Conservation (phyloP, 1,140 invertebrate genomes). For the Drosophila sproati region DNA sequence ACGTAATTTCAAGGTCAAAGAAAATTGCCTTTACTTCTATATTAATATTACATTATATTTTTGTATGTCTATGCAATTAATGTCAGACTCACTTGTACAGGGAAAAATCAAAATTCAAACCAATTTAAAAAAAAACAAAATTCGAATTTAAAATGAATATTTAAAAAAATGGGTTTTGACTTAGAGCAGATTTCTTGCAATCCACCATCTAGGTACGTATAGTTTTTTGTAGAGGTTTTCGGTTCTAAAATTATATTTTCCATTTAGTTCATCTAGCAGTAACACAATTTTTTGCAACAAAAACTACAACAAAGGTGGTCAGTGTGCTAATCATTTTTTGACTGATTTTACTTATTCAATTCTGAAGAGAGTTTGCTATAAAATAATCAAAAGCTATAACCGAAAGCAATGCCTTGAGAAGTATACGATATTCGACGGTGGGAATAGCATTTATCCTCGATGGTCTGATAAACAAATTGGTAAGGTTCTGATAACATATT, state of each 20-base stretch:
- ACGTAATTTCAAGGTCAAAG: too few species aligned
- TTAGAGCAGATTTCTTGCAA: constrained; percentile 48
- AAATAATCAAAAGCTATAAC: constrained; percentile 59
- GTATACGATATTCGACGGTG: constrained; percentile 63
- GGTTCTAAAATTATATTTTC: not conserved
- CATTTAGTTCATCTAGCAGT: constrained; percentile 55
- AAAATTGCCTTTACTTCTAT: too few species aligned
- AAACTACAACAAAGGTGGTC: constrained; percentile 46
- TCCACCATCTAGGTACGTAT: constrained; percentile 52
- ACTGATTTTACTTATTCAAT: constrained; percentile 59
- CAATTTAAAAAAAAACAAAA: not conserved
- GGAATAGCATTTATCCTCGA: constrained; percentile 50
- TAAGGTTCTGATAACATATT: constrained; percentile 3
- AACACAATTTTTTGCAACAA: constrained; percentile 57
- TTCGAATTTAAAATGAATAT: constrained; percentile 53
- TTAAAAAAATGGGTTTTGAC: constrained; percentile 54
- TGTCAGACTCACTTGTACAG: not conserved
- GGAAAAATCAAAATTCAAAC: not conserved
- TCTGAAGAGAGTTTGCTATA: constrained; percentile 65
- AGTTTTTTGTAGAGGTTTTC: not conserved
- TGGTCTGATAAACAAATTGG: constrained; percentile 24
- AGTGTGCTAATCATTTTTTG: constrained; percentile 24
- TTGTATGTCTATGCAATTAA: constrained; percentile 5
- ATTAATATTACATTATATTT: too few species aligned
- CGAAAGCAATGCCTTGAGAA: constrained; percentile 57